Conservation (phyloP, 2,888 invertebrate species). For the Agapetus fuscipes region DNA sequence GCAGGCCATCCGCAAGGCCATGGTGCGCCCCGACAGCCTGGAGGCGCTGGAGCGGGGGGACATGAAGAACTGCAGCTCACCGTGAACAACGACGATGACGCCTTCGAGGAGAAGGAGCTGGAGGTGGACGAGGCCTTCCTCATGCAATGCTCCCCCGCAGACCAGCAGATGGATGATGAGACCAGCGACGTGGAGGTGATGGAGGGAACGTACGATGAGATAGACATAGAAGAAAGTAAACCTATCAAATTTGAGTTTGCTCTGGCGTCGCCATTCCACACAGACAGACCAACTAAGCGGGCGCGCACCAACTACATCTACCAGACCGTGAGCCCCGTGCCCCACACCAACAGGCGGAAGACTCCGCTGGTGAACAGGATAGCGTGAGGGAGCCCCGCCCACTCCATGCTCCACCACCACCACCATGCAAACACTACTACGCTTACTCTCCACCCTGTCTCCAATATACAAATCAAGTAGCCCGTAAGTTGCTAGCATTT, state of each 20-base stretch:
- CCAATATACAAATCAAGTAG: too few relatives aligned
- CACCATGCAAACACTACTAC: not conserved
- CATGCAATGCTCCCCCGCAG: constrained; percentile 33
- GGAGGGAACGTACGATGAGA: constrained; percentile 63
- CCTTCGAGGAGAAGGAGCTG: constrained; percentile 39
- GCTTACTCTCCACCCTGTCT: too few relatives aligned
- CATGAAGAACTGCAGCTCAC: constrained; percentile 74
- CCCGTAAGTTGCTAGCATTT: too few relatives aligned
- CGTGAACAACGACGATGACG: constrained; percentile 40
- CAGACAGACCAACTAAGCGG: constrained; percentile 42
- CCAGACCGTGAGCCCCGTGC: constrained; percentile 35
- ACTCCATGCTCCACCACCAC: too few relatives aligned
- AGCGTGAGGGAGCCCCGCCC: constrained; percentile 23
- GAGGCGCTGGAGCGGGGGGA: constrained; percentile 79
- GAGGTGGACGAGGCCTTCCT: constrained; percentile 41
- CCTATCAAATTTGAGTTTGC: constrained; percentile 48
- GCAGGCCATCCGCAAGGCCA: constrained; percentile 80
- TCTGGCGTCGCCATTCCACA: constrained; percentile 48
- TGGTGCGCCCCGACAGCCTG: constrained; percentile 86
- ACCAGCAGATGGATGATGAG: constrained; percentile 33
- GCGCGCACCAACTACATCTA: constrained; percentile 40
- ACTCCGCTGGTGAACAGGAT: constrained; percentile 51
- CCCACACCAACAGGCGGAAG: constrained; percentile 50
- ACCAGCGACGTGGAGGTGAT: constrained; percentile 47
- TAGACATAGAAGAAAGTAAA: constrained; percentile 58